Percentiles rank a stretch among this genome's conserved stretches.
Conservation (phyloP, 2,113 vertebrate species). For the Mobula birostris region DNA sequence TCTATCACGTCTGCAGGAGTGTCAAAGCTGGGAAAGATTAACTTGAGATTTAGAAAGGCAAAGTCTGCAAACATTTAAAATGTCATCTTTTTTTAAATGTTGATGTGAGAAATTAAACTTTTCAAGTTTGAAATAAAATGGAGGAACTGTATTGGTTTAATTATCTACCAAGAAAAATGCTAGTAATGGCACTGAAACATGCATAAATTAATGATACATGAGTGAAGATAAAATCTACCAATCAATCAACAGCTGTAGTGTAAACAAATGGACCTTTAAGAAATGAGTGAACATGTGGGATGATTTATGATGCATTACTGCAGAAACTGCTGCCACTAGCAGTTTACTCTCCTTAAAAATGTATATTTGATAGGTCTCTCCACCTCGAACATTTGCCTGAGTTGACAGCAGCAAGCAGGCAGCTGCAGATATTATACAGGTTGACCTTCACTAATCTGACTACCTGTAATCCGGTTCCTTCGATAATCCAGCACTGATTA, state of each 20-base stretch:
- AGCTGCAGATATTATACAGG: no score
- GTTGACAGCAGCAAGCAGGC: no score
- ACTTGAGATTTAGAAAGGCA: neutral
- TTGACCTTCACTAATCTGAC: no score
- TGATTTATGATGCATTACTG: no score
- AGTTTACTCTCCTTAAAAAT: no score
- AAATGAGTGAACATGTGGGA: no score
- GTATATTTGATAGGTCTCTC: no score
- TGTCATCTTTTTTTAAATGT: neutral
- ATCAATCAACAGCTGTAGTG: neutral
- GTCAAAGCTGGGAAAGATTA: neutral
- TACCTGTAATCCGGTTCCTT: no score
- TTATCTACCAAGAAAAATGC: neutral
- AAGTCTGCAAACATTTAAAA: neutral
- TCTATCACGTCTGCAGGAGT: neutral
- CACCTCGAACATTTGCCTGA: no score
- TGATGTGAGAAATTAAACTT: neutral
- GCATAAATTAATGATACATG: neutral
- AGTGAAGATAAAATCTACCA: neutral
- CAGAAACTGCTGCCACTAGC: no score
- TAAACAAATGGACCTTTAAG: no score
- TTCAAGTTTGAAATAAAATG: slow-evolving; percentile 1
- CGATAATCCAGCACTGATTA: no score
- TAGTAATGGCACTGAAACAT: neutral
- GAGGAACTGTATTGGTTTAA: neutral